Percentiles rank a stretch among this genome's conserved stretches.
phyloP scores from a whole-genome alignment of 1,140 invertebrate genomes.

The Melipona quadrifasciata region DNA sequence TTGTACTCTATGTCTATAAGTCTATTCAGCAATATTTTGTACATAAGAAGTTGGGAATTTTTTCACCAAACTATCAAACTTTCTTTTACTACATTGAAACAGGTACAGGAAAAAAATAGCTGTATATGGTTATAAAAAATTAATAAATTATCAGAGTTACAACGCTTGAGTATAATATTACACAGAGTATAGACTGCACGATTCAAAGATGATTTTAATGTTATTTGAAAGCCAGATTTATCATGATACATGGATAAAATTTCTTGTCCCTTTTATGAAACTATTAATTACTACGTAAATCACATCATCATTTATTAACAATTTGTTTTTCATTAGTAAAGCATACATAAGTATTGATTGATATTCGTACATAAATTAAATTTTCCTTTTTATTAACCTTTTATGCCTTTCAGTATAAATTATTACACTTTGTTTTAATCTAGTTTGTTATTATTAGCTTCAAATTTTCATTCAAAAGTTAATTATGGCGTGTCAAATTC shows the following conservation, averaged over 20 bases:
- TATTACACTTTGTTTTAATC: neutral
- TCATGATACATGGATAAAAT: neutral
- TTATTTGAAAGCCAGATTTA: neutral
- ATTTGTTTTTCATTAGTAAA: slow-evolving; percentile 27
- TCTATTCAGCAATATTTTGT: neutral
- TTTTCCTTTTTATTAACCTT: neutral
- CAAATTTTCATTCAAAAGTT: too few relatives aligned
- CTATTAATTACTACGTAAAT: neutral
- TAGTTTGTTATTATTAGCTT: neutral
- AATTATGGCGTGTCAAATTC: neutral
- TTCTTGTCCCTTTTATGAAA: neutral
- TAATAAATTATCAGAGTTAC: neutral
- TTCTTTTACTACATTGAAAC: neutral
- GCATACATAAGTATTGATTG: neutral
- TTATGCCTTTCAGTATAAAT: neutral
- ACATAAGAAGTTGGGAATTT: neutral
- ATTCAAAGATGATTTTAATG: neutral
- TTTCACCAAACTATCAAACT: neutral
- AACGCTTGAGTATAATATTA: too few relatives aligned
- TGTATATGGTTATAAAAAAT: neutral
- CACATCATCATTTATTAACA: slow-evolving; percentile 1
- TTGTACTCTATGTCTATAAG: neutral
- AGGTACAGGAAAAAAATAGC: too few relatives aligned
- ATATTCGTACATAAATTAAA: too few relatives aligned
- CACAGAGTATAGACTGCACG: too few relatives aligned